phyloP scores from a whole-genome alignment of 2,113 vertebrate genomes.

The Xenus cinereus region DNA sequence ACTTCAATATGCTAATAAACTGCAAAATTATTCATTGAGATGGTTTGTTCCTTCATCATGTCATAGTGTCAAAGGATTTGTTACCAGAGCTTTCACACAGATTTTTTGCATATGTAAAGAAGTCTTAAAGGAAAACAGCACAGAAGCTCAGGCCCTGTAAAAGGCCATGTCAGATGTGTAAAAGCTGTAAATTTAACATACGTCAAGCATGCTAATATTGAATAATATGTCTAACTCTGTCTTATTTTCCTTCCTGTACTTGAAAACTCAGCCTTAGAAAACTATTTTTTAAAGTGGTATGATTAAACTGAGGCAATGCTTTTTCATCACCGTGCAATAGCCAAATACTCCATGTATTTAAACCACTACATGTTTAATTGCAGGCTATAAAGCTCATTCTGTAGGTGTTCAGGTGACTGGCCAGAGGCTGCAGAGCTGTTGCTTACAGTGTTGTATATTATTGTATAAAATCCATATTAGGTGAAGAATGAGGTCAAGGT shows the following conservation, averaged over 20 bases:
- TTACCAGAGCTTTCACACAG: neutral
- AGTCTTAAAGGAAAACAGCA: conserved; percentile 12
- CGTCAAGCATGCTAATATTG: neutral
- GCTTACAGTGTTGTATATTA: neutral
- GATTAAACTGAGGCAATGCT: neutral
- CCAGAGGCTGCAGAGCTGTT: neutral
- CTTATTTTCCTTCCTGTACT: neutral
- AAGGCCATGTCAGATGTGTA: neutral
- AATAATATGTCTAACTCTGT: neutral
- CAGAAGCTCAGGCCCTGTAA: neutral
- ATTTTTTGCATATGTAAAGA: conserved; percentile 16
- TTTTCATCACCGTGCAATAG: neutral
- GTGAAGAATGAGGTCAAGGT: neutral
- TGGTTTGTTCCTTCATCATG: conserved; percentile 35
- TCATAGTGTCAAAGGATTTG: conserved; percentile 56
- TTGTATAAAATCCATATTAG: neutral
- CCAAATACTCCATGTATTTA: neutral
- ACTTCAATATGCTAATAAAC: conserved; percentile 54
- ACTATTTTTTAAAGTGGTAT: neutral
- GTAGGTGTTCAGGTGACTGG: neutral
- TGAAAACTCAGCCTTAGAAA: neutral
- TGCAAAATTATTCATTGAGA: conserved; percentile 56
- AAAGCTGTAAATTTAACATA: neutral
- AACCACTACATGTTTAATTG: neutral
- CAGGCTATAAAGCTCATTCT: neutral